Base-by-base conservation (phyloP, 2,888 invertebrate species). In the Apocheima hispidaria region DNA sequence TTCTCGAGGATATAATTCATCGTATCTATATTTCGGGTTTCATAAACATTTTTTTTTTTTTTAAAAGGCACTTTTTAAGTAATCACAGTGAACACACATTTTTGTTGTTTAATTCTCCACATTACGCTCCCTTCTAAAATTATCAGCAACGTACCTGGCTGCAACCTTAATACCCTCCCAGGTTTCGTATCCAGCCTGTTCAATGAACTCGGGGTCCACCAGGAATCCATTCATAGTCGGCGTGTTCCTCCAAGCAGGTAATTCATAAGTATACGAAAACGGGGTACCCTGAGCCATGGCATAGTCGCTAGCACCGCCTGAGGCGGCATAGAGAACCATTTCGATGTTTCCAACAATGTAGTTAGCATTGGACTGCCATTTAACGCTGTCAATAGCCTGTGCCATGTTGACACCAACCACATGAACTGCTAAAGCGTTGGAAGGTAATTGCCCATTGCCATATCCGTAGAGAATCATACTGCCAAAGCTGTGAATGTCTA, bases 401-500 rank as follows among this genome's bases (percentile, higher is more conserved):
- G 90, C 90, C 79, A 92, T 91, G 38, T 75, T 68, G 0, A 89
- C 83, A 5, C 83, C 94, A 0, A 88, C 75, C 0, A 75, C 44
- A 30, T 91, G 82, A 0, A 94, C 69, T n/a, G 80, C 77, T 0
- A 89, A 74, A 21, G 83, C 90, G 65, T 94, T 93, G 0, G 87
- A 83, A 12, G 94, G 94, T 59, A 93, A 75, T 0, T 83, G 82
- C 38, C 86, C 85, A 14, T 77, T 78, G 0, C 88, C 90, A 30
- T 72, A 90, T 0, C 86, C 90, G 35, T 73, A 91, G 0, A 91
- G 74, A 28, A 96, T 81, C 80, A 94, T 94, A 69, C 94, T 93
- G 23, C 96, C 96, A 74, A 94, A 97, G 14, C 96, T 95, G 80
- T 97, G 97, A 35, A 97, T 87, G 6, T 96, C 95, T 10, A 97